Evolutionary conservation across 2,113 vertebrate species (phyloP), one percentile per base, ranked within the genome.

Genomic region (Mesembrinibis cayennensis): DNA sequence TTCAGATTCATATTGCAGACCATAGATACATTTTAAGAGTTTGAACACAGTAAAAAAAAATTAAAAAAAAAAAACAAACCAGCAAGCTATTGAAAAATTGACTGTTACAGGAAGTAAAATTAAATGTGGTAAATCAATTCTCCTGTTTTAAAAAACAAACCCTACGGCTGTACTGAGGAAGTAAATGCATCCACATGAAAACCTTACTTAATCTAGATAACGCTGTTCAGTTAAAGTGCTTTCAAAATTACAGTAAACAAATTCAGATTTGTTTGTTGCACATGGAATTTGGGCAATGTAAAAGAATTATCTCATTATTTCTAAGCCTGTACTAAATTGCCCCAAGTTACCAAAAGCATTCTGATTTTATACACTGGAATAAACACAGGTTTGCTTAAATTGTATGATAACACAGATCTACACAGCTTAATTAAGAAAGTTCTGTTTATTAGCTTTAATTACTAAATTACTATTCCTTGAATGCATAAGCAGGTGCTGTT

Each of bases 401-500:
- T 59, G 38, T 81, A 15, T 32, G 50, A 21, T 79, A 42, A 65
- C 76, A 77, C 34, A 87, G 30, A 87, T 36, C 67, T 61, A 36
- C 11, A 3, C 19, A 78, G 36, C 58, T 95, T 93, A 81, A 91
- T 96, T 92, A 66, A 58, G 82, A 74, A 82, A 87, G 52, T 87
- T 94, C 38, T 72, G 38, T 58, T 84, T 94, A 88, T 92, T 92
- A 65, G n/a, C 32, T 91, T 73, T 91, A 83, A 92, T 97, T 83
- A 65, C 63, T 82, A 77, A 83, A 84, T 95, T 83, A 22, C 77
- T 87, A 27, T 87, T 93, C 34, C n/a, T 62, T 89, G 69, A 71
- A 81, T 89, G 63, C 63, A 26, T 89, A 81, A 87, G 49, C 59
- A 95, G 87, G 50, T 83, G 63, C 72, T 91, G 55, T 77, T 70